These are phyloP conservation scores for Nothobranchius furzeri DNA, from an alignment of 2,113 vertebrate genomes.

Conservation along the genomic window DNA sequence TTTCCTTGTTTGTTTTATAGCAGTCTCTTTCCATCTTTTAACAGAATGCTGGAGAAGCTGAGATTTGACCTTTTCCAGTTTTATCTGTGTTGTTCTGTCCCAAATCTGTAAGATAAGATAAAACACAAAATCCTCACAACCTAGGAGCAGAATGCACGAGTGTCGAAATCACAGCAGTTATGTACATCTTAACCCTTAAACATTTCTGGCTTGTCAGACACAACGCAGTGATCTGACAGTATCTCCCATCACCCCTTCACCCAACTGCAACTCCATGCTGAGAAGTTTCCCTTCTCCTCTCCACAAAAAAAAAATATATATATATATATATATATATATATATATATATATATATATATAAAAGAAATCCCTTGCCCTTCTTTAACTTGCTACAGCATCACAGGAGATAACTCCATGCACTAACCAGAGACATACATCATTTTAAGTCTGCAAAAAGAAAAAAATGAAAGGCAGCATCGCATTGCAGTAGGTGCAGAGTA, in stretches of 20 bases:
- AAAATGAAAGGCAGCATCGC: conserved; percentile 3
- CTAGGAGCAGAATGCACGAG: conserved; percentile 3
- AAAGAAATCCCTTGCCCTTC: conserved; percentile 31
- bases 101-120: conserved; percentile 8
- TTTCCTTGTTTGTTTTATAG: conserved; percentile 3
- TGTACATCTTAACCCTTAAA: conserved; percentile 2
- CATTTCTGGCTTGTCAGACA: conserved; percentile 22
- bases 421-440: conserved; percentile 18
- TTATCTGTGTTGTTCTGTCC: conserved; percentile 15
- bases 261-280: neutral
- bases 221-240: conserved; percentile 5
- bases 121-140: neutral
- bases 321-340: no score
- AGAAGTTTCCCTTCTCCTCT: conserved; percentile 30
- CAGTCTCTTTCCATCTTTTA: conserved; percentile 7
- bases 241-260: conserved; percentile 9
- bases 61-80: conserved; percentile 1
- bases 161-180: conserved; percentile 5
- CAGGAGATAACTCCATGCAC: conserved; percentile 32
- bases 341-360: no score
- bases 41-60: conserved; percentile 11
- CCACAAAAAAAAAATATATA: neutral
- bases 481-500: conserved; percentile 17
- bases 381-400: conserved; percentile 36
- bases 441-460: conserved; percentile 6